Evolutionary conservation across 2,888 invertebrate species (phyloP), one percentile per base, ranked within the genome.

Genomic region (Lamproptera curius): DNA sequence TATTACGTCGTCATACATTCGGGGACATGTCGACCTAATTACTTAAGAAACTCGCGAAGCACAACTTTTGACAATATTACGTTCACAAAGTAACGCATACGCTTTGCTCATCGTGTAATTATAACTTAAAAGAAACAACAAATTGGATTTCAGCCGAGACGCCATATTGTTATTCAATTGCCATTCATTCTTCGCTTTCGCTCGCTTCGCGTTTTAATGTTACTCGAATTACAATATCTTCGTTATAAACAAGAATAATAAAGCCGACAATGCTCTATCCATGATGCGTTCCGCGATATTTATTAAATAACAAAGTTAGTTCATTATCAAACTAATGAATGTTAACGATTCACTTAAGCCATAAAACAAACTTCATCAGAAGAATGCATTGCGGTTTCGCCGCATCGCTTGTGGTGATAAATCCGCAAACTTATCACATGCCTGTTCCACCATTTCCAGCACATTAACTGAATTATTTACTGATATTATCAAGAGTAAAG

Each of bases 311-410:
- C 84, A 83, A 85, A 86, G 71, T 85, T 78, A 78, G 79, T 84
- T 82, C 79, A 84, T 85, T 85, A 3, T 20, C 3, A 20, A 20
- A 20, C 20, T 84, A 85, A 85, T 85, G 86, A 84, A 85, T 85
- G 85, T 84, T 84, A 86, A 86, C 84, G 84, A 70, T 76, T 77
- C 73, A 77, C 73, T 80, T 78, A 79, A 81, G 78, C 78, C 79
- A 84, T 85, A 85, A 86, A 85, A 83, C 84, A 80, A 84, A 85
- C 78, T 85, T 84, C 82, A 82, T 81, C 81, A 70, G 73, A 71
- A 72, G 74, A 77, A 75, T 70, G 79, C 79, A 76, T 77, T 76
- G 70, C 70, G 71, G 71, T 69, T 54, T 51, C 55, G 63, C 66
- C 62, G 65, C 66, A 65, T 72, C 73, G 69, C 67, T 67, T 64